phyloP scores from a whole-genome alignment of 2,113 vertebrate species.

The Lasiurus cinereus region DNA sequence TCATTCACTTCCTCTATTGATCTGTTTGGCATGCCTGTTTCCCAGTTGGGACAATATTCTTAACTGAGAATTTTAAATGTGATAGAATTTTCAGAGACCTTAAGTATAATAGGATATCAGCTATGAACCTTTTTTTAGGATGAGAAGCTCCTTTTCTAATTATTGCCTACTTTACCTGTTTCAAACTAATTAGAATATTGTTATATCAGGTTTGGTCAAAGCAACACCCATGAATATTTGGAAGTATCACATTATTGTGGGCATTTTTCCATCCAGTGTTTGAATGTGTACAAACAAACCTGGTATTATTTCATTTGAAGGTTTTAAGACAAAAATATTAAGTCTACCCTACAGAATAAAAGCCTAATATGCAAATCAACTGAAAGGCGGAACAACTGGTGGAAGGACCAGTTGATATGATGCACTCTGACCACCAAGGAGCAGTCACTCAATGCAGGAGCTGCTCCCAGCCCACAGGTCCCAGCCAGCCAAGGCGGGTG shows the following conservation, averaged over 20 bases:
- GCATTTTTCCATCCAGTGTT: neutral
- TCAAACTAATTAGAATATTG: neutral
- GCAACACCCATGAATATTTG: neutral
- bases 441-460: too few relatives aligned
- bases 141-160: neutral
- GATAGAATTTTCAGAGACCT: neutral
- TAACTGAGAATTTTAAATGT: constrained; percentile 1
- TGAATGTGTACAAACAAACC: neutral
- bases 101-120: neutral
- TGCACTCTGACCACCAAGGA: too few relatives aligned
- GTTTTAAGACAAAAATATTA: neutral
- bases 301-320: neutral
- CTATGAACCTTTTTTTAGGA: neutral
- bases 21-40: too few relatives aligned
- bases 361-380: too few relatives aligned
- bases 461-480: too few relatives aligned
- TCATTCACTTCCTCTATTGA: too few relatives aligned
- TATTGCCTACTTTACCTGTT: neutral
- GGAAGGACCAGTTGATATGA: too few relatives aligned
- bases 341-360: neutral
- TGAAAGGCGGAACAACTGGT: too few relatives aligned
- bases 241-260: neutral
- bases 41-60: too few relatives aligned
- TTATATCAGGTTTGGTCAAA: constrained; percentile 34
- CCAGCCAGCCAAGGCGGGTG: too few relatives aligned